Base-by-base conservation (phyloP, 2,113 vertebrate genomes). In the Tapirus terrestris region DNA sequence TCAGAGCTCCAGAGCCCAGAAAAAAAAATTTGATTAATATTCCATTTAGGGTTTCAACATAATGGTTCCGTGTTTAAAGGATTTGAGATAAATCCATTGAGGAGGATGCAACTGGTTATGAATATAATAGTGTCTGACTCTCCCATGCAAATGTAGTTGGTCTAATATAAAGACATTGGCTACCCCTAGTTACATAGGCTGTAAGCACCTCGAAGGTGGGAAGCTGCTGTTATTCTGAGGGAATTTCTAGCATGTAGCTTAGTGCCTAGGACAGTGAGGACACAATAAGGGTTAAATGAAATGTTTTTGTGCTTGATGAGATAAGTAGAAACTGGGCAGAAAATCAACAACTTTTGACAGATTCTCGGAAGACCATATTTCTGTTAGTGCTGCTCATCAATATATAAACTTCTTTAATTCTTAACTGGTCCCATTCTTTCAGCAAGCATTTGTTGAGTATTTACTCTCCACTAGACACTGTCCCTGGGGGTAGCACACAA, bases 21-120 rank as follows among this genome's bases (percentile, higher is more conserved):
- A 39, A 58, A 56, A 70, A 80, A 73, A 23, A 2, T 45, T 56
- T 88, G 91, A 77, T 94, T 94, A 87, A 91, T 89, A 92, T 80
- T 93, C 96, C 72, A 56, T 85, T 39, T 11, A 91, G 81, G 27
- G 31, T 51, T 91, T 91, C 87, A 45, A 13, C 88, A 61, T 43
- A 39, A 39, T 51, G 75, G 58, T 29, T 91, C 84, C 76, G 45
- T 13, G 51, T 61, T 51, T 51, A 92, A 65, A 96, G 88, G 91
- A 67, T 77, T 92, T 85, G 16, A 89, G 76, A 85, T 21, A 16
- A 94, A 77, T 29, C 45, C 68, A 33, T 3, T 0, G 53, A 81
- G 76, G 9, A 51, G 18, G 60, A 31, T 25, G 18, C n/a, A 60
- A 0, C 39, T 23, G 53, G 11, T 43, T 20, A n/a, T 16, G 70